A percentile compares a stretch with the other conserved stretches of the same genome.
Evolutionary conservation across 2,888 invertebrate genomes (phyloP).

Genomic region (Trissonchulus sp.): DNA sequence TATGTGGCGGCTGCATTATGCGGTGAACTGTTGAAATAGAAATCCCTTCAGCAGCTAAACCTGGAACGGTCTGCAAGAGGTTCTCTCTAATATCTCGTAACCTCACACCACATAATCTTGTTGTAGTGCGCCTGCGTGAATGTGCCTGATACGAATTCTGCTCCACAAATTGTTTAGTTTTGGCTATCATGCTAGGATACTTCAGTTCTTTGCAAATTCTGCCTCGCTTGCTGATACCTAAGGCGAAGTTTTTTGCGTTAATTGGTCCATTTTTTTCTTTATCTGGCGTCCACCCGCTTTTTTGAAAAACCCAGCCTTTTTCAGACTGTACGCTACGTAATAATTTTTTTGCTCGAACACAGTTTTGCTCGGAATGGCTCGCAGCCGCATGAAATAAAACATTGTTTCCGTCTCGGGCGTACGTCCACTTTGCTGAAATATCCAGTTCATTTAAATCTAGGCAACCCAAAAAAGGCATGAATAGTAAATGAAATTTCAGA

Average conservation of each 20-base stretch:
- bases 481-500: too few species aligned
- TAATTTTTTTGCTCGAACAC: too few species aligned
- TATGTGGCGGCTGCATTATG: slow-evolving; percentile 13
- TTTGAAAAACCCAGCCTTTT: not conserved
- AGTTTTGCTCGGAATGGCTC: too few species aligned
- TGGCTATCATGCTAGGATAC: not conserved
- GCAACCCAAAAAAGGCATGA: too few species aligned
- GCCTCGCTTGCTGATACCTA: too few species aligned
- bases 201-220: not conserved
- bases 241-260: too few species aligned
- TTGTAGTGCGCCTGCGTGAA: not conserved
- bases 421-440: too few species aligned
- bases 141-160: slow-evolving; percentile 7
- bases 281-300: not conserved
- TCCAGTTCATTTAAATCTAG: too few species aligned
- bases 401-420: too few species aligned
- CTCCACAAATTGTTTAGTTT: not conserved
- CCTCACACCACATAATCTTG: not conserved
- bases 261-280: not conserved
- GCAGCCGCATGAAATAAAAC: too few species aligned
- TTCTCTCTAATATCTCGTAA: not conserved
- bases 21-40: not conserved
- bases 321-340: too few species aligned
- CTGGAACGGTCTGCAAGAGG: not conserved
- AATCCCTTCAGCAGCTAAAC: slow-evolving; percentile 13